Base-by-base conservation (phyloP, 2,113 vertebrate genomes). In the Vombatus ursinus region DNA sequence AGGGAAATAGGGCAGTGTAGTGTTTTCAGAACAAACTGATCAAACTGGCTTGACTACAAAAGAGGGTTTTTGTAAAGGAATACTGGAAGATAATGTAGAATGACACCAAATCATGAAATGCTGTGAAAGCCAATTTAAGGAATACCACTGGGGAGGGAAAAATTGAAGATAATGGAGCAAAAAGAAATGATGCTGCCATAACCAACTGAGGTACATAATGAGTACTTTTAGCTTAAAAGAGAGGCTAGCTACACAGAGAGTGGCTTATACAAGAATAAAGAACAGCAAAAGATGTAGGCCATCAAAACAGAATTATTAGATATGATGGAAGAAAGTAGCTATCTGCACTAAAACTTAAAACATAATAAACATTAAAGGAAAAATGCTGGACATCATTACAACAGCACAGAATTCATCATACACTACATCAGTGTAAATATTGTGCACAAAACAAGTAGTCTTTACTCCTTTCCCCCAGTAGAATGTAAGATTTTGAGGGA, bases 221-320 rank as follows among this genome's bases (percentile, higher is more conserved):
- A 94, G 61, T n/a, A 22, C 91, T 51, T 95, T 95, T 77, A 97
- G 94, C 16, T 92, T 93, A n/a, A 26, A 53, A 48, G 24, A 95
- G n/a, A 25, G 90, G 89, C 53, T 47, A 90, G 28, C n/a, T 84
- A 95, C 94, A 91, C 22, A 94, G 90, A 93, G 37, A 95, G 26
- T 11, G 25, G 16, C 8, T 9, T 61, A 91, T 0, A 89, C 8
- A 53, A 22, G 57, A 94, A 94, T n/a, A 9, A 68, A 51, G 89
- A 95, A 95, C 0, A 91, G 52, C 54, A 95, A 0, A 95, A 94
- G 47, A 19, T 94, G 92, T 11, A 96, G 24, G 50, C 31, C 57
- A 68, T 92, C 31, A 52, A 94, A 23, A 84, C 3, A 94, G 14
- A 96, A 50, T 50, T 11, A 91, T 31, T 54, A 14, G 3, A 11